phyloP scores from a whole-genome alignment of 2,113 vertebrate species.

The Poeciliopsis prolifica region DNA sequence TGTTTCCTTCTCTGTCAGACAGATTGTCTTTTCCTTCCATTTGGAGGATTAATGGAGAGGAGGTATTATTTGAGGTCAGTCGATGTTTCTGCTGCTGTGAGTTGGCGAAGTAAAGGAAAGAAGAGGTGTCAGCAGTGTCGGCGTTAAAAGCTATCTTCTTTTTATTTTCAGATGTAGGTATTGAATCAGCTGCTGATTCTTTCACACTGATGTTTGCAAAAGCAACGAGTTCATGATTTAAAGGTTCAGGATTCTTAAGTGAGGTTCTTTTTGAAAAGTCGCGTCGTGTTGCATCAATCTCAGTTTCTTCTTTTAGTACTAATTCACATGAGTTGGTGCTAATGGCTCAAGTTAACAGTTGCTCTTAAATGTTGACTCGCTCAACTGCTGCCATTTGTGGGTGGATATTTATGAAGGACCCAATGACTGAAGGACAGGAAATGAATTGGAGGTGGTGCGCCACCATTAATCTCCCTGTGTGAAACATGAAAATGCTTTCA shows the following conservation, averaged over 20 bases:
- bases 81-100: not conserved
- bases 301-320: not conserved
- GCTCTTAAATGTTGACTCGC: not conserved
- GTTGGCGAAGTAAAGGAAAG: constrained; percentile 3
- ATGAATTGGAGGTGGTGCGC: not conserved
- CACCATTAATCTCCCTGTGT: not conserved
- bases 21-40: not conserved
- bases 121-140: constrained; percentile 38
- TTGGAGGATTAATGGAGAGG: not conserved
- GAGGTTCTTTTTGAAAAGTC: not conserved
- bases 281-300: not conserved
- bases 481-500: not conserved
- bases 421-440: not conserved
- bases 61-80: not conserved
- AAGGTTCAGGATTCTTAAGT: constrained; percentile 3
- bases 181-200: constrained; percentile 39
- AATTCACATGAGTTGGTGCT: not conserved
- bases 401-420: not conserved
- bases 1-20: not conserved
- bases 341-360: not conserved
- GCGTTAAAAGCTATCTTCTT: constrained; percentile 38
- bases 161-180: constrained; percentile 8
- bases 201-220: not conserved
- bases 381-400: not conserved
- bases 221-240: constrained; percentile 6